Conservation (phyloP, 1,140 invertebrate species). For the Ceratitis capitata region DNA sequence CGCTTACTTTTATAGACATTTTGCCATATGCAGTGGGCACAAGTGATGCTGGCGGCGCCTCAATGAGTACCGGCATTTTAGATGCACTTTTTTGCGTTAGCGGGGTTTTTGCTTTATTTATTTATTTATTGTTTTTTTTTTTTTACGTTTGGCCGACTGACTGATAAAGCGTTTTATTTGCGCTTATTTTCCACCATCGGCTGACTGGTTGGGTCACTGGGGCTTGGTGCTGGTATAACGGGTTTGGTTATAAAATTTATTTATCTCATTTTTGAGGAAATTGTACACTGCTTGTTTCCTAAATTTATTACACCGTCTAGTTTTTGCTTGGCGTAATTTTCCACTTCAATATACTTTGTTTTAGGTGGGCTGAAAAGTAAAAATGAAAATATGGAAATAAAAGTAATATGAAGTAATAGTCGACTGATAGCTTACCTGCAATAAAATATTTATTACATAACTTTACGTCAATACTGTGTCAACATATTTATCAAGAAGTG, state of each 20-base stretch:
- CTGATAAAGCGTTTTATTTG: not conserved
- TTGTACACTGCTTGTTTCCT: not conserved
- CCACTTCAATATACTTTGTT: not conserved
- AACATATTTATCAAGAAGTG: no score
- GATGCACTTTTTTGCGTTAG: not conserved
- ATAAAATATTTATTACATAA: no score
- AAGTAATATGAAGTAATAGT: no score
- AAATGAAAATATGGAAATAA: not conserved
- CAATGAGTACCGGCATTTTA: not conserved
- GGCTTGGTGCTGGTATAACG: not conserved
- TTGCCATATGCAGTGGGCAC: not conserved
- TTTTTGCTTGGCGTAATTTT: not conserved
- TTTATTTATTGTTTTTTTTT: not conserved
- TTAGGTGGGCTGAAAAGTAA: no score
- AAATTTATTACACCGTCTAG: not conserved
- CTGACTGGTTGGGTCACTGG: conserved; percentile 6
- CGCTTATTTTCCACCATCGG: not conserved
- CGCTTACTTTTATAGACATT: not conserved
- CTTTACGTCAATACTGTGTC: no score
- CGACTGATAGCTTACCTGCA: no score
- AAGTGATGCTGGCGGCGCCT: not conserved
- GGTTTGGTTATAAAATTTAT: not conserved
- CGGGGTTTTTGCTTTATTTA: no score
- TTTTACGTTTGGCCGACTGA: conserved; percentile 5
- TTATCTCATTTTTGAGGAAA: not conserved